Conservation (phyloP, 2,888 invertebrate species). For the Andrena dorsata region DNA sequence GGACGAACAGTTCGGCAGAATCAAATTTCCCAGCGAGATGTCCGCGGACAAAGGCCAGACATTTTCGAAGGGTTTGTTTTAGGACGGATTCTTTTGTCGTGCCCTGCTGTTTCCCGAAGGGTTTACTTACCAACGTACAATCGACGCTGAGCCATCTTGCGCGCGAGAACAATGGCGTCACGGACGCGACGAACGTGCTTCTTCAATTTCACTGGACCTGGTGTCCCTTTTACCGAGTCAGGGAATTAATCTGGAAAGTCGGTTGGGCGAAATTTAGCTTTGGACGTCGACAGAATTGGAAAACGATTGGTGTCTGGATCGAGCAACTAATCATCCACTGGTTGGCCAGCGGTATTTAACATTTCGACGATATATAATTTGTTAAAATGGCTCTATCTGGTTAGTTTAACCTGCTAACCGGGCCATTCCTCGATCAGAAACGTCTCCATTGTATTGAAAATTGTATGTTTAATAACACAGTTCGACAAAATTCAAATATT, state of each 20-base stretch:
- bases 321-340: too few relatives aligned
- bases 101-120: conserved; percentile 55
- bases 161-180: conserved; percentile 42
- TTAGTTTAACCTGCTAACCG: too few relatives aligned
- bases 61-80: conserved; percentile 71
- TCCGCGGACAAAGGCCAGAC: conserved; percentile 60
- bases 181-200: conserved; percentile 22
- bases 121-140: conserved; percentile 45
- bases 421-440: too few relatives aligned
- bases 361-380: too few relatives aligned
- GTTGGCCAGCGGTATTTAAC: too few relatives aligned
- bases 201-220: conserved; percentile 5
- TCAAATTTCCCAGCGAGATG: conserved; percentile 69
- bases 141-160: conserved; percentile 50
- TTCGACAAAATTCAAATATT: too few relatives aligned
- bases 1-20: conserved; percentile 53
- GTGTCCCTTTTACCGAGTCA: not conserved
- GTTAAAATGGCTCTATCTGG: too few relatives aligned
- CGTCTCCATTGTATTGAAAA: too few relatives aligned
- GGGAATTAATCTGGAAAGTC: conserved; percentile 6
- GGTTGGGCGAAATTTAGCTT: not conserved
- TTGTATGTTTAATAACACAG: too few relatives aligned
- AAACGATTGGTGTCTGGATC: too few relatives aligned
- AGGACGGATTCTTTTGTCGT: conserved; percentile 60
- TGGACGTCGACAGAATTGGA: not conserved